Percentiles rank a stretch among this genome's conserved stretches.
phyloP scores from a whole-genome alignment of 2,888 invertebrate genomes.

The Carcina quercana region DNA sequence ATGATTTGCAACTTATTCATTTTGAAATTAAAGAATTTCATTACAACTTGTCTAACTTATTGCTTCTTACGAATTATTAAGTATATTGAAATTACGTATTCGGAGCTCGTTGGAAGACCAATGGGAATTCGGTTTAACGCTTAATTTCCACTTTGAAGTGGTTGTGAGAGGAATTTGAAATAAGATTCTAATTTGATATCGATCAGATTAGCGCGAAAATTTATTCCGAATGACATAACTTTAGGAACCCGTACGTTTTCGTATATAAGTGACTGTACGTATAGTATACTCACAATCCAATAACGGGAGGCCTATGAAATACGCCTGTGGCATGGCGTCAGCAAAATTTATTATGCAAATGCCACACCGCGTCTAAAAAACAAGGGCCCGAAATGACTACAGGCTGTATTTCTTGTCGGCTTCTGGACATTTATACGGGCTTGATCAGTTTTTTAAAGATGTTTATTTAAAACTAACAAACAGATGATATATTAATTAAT shows the following conservation, averaged over 20 bases:
- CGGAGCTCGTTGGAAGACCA: constrained; percentile 29
- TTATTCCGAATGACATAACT: background rate
- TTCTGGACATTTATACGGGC: too few relatives aligned
- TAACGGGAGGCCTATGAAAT: constrained; percentile 16
- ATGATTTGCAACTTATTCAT: background rate
- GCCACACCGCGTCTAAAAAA: constrained; percentile 22
- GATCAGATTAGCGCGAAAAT: constrained; percentile 10
- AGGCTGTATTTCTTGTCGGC: too few relatives aligned
- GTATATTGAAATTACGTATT: constrained; percentile 42
- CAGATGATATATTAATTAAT: too few relatives aligned
- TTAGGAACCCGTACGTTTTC: background rate
- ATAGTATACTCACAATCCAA: constrained; percentile 24
- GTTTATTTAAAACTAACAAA: too few relatives aligned
- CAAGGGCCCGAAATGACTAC: constrained; percentile 18
- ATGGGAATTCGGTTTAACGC: constrained; percentile 27
- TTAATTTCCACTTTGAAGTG: constrained; percentile 29
- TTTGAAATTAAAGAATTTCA: background rate
- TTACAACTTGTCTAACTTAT: constrained; percentile 9
- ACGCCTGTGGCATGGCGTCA: constrained; percentile 19
- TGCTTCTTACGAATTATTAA: constrained; percentile 20
- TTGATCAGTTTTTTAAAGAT: background rate
- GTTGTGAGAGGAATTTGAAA: constrained; percentile 18
- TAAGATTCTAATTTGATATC: constrained; percentile 15
- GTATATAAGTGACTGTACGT: background rate
- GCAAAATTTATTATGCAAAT: constrained; percentile 33